Conservation (phyloP, 1,140 invertebrate species). For the Metopolophium dirhodum region DNA sequence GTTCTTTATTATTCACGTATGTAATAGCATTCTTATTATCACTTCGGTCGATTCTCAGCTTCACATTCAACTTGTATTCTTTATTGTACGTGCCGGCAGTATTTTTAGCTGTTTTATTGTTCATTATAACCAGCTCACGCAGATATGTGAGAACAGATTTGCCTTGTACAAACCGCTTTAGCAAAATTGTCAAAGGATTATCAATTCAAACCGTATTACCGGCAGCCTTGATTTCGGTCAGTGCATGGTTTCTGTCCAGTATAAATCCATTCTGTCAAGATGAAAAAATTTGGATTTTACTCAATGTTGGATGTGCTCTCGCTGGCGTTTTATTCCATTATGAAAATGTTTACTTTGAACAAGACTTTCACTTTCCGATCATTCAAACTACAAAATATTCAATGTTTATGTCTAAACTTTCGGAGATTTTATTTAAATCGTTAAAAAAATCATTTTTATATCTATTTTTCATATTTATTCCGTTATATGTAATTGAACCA, state of each 20-base stretch:
- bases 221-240: not conserved
- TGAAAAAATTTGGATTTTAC: not conserved
- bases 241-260: not conserved
- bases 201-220: not conserved
- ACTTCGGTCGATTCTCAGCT: not conserved
- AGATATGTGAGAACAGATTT: not conserved
- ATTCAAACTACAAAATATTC: slow-evolving; percentile 41
- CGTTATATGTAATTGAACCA: not conserved
- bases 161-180: slow-evolving; percentile 4
- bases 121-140: not conserved
- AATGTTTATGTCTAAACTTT: slow-evolving; percentile 48
- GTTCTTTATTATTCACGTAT: slow-evolving; percentile 21
- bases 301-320: slow-evolving; percentile 8
- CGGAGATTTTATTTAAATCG: not conserved
- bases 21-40: not conserved
- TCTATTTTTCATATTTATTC: not conserved
- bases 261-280: not conserved
- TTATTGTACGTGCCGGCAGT: not conserved
- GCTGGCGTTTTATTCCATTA: slow-evolving; percentile 6
- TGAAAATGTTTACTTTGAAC: slow-evolving; percentile 25
- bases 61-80: not conserved
- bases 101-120: not conserved
- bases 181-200: not conserved
- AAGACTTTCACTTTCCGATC: slow-evolving; percentile 36
- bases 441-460: slow-evolving; percentile 19